A percentile compares a stretch with the other conserved stretches of the same genome.
These are phyloP conservation scores for Lagorchestes hirsutus DNA, from an alignment of 2,797 vertebrate genomes.

Conservation along the genomic window DNA sequence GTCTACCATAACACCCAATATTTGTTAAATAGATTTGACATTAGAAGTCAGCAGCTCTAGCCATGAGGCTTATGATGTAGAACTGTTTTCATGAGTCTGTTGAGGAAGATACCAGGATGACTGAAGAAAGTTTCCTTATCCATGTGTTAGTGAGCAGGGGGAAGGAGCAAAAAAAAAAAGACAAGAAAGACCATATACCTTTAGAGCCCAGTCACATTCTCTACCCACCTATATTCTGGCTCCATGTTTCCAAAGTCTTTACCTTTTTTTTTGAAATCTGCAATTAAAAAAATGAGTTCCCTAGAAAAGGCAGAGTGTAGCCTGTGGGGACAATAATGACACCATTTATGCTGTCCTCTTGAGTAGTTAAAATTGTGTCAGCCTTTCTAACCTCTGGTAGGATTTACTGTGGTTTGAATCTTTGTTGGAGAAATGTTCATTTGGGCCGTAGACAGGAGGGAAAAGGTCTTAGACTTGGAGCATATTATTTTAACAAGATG, in stretches of 20 bases:
- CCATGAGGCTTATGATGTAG: not conserved
- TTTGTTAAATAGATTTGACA: not conserved
- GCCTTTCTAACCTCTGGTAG: conserved; percentile 48
- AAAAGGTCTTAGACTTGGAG: conserved; percentile 54
- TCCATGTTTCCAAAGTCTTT: conserved; percentile 55
- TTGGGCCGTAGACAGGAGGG: conserved; percentile 47
- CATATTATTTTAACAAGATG: conserved; percentile 65
- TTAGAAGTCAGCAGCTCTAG: not conserved
- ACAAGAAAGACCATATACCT: not conserved
- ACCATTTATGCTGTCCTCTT: conserved; percentile 54
- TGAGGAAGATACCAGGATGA: not conserved
- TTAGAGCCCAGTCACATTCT: conserved; percentile 17
- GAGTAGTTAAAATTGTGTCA: conserved; percentile 71
- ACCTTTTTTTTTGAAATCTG: conserved; percentile 48
- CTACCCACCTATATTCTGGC: conserved; percentile 32
- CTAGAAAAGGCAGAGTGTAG: conserved; percentile 53
- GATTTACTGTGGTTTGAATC: conserved; percentile 71
- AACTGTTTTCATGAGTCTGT: not conserved
- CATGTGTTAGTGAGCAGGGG: not conserved
- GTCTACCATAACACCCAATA: not conserved
- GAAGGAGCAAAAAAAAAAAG: not conserved
- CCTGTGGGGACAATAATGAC: conserved; percentile 50
- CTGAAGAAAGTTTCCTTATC: not conserved
- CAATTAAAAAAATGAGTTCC: conserved; percentile 53
- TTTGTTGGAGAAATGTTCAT: conserved; percentile 56